Conservation (phyloP, 2,888 invertebrate genomes). For the Malthinus seriepunctatus region DNA sequence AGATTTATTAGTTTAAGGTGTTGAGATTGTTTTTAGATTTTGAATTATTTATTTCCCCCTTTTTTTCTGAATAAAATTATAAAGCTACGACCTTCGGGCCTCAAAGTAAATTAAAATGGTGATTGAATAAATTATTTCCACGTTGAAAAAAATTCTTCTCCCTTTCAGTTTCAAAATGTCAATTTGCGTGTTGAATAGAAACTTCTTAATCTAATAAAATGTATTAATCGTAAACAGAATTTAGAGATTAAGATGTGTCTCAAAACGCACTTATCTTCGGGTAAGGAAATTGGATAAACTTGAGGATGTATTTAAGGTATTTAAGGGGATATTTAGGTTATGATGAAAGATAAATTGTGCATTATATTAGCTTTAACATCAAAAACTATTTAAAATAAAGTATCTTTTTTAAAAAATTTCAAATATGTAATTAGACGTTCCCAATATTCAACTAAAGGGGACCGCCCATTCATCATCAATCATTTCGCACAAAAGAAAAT, state of each 20-base stretch:
- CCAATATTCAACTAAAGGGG: no score
- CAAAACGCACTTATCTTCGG: constrained; percentile 20
- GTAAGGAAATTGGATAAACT: constrained; percentile 18
- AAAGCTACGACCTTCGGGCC: background rate
- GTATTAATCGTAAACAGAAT: constrained; percentile 13
- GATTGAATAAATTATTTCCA: background rate
- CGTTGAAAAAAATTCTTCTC: background rate
- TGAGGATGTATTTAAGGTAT: constrained; percentile 3
- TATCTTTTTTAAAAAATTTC: no score
- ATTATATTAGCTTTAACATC: no score
- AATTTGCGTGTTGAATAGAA: background rate
- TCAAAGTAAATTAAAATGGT: background rate
- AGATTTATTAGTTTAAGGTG: constrained; percentile 17
- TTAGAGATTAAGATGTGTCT: constrained; percentile 17
- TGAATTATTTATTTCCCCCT: background rate
- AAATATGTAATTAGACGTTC: no score
- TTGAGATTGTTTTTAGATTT: constrained; percentile 2
- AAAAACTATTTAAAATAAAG: no score
- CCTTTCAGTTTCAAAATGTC: background rate
- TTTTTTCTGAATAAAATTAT: background rate
- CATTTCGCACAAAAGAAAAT: no score
- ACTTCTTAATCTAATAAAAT: constrained; percentile 1
- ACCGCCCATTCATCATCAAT: no score
- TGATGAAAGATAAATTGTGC: no score
- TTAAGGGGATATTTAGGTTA: no score